phyloP scores from a whole-genome alignment of 1,140 invertebrate genomes.

The Drosophila serrata region DNA sequence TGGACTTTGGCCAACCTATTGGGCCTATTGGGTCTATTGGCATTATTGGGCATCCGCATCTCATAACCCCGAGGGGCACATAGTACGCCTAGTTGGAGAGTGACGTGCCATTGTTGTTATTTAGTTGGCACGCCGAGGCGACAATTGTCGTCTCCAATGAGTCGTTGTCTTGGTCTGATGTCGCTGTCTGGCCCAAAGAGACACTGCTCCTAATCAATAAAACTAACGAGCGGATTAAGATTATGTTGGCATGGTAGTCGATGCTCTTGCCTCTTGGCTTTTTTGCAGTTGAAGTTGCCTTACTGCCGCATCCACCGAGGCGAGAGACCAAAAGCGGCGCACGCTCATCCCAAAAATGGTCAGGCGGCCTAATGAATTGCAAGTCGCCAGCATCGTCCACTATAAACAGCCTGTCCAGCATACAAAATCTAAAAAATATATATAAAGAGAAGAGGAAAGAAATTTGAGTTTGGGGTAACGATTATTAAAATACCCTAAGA shows the following conservation, averaged over 20 bases:
- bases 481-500: not conserved
- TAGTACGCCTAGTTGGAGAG: slow-evolving; percentile 51
- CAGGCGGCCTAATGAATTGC: slow-evolving; percentile 79
- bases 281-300: slow-evolving; percentile 19
- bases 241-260: slow-evolving; percentile 63
- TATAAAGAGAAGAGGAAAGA: not conserved
- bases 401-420: slow-evolving; percentile 48
- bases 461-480: not conserved
- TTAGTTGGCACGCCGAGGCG: slow-evolving; percentile 81
- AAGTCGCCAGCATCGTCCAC: slow-evolving; percentile 43
- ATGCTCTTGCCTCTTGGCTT: slow-evolving; percentile 4
- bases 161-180: slow-evolving; percentile 57
- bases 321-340: slow-evolving; percentile 76
- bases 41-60: slow-evolving; percentile 50
- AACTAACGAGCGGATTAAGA: slow-evolving; percentile 83
- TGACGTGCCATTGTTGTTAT: slow-evolving; percentile 72
- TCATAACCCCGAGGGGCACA: slow-evolving; percentile 68
- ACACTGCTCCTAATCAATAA: slow-evolving; percentile 81
- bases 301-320: slow-evolving; percentile 38
- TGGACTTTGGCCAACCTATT: slow-evolving; percentile 3
- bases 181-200: slow-evolving; percentile 51
- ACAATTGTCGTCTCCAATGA: slow-evolving; percentile 83
- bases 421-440: slow-evolving; percentile 68
- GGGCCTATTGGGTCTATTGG: slow-evolving; percentile 37
- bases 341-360: slow-evolving; percentile 79